Percentiles rank a stretch among this genome's conserved stretches.
Conservation (phyloP, 2,113 vertebrate species). For the Romanogobio albipinnatus region DNA sequence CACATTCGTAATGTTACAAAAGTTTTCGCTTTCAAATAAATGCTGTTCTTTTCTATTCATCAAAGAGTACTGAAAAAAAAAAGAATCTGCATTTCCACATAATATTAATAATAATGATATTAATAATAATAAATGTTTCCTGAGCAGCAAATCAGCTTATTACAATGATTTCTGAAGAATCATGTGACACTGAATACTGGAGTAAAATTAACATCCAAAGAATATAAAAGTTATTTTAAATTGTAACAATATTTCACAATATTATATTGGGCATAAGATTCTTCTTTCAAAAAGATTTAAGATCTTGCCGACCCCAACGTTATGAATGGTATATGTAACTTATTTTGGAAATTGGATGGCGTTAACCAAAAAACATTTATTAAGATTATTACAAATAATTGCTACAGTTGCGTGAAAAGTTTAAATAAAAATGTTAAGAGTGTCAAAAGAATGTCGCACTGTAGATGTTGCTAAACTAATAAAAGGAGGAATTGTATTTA, state of each 20-base stretch:
- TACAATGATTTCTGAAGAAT: not conserved
- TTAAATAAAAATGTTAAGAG: not conserved
- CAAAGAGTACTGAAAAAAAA: not conserved
- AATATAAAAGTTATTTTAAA: no score
- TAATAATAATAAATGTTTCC: not conserved
- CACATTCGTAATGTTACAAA: not conserved
- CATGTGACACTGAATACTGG: not conserved
- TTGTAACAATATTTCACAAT: no score
- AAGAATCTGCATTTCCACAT: not conserved
- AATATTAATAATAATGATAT: not conserved
- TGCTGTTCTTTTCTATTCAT: not conserved
- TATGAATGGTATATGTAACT: no score
- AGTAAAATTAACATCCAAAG: no score
- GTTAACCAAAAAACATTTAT: not conserved
- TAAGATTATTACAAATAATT: not conserved
- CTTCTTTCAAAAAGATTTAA: no score
- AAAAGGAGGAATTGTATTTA: slow-evolving; percentile 1
- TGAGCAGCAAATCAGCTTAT: not conserved
- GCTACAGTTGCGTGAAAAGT: not conserved
- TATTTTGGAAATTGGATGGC: no score
- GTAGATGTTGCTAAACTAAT: not conserved
- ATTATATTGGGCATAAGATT: no score
- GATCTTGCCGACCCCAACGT: no score
- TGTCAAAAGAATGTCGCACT: not conserved
- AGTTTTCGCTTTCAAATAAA: not conserved